phyloP scores from a whole-genome alignment of 2,888 invertebrate species.

The Amitus sp. region DNA sequence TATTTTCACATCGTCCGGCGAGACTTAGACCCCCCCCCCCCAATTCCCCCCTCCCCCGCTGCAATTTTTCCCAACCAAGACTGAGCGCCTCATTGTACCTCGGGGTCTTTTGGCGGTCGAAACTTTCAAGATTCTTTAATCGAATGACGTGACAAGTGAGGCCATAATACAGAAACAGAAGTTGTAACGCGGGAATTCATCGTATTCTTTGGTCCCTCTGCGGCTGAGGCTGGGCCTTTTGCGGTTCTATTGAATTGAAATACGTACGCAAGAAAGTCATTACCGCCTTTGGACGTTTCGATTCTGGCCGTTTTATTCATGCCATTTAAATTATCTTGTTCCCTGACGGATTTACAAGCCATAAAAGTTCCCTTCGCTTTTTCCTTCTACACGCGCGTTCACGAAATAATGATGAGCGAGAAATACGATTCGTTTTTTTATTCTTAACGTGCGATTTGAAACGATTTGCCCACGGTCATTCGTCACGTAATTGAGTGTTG shows the following conservation, averaged over 20 bases:
- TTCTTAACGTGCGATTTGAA: no score
- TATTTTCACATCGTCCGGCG: no score
- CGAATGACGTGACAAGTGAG: constrained; percentile 56
- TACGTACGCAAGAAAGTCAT: constrained; percentile 27
- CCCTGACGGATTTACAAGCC: constrained; percentile 25
- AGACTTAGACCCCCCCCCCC: no score
- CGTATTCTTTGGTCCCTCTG: constrained; percentile 32
- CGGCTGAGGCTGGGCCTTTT: constrained; percentile 23
- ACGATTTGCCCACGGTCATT: not conserved
- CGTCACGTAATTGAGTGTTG: not conserved
- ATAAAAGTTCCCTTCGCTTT: constrained; percentile 15
- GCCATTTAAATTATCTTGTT: constrained; percentile 29
- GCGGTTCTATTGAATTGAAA: constrained; percentile 29
- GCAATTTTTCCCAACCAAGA: no score
- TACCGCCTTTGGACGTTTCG: constrained; percentile 21
- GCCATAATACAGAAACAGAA: constrained; percentile 23
- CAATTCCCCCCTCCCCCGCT: no score
- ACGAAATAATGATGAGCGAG: constrained; percentile 1
- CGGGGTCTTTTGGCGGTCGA: no score
- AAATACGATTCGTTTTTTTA: not conserved
- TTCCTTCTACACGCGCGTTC: not conserved
- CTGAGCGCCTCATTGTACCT: no score
- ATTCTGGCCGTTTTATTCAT: constrained; percentile 4
- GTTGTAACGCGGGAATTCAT: constrained; percentile 11
- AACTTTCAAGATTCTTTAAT: constrained; percentile 60